Base-by-base conservation (phyloP, 1,140 invertebrate genomes). In the Dysdera silvatica region DNA sequence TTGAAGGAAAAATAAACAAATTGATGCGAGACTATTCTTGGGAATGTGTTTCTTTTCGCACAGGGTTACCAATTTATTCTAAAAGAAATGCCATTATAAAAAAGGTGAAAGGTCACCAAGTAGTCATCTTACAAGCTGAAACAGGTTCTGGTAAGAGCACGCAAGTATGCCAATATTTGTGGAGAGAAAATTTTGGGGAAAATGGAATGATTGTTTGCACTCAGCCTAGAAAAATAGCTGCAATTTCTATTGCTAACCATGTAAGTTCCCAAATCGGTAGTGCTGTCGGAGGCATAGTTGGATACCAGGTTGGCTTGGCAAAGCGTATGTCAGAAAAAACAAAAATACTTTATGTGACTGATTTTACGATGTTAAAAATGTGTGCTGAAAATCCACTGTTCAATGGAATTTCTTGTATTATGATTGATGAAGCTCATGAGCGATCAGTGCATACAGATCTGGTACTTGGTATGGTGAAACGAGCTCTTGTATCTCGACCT, bases 231-330 rank as follows among this genome's bases (percentile, higher is more conserved):
- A 81, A 95, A 71, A 90, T 98, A 73, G 94, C 95, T 37, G 98
- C 95, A 74, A 88, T 97, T 51, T 91, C 93, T 2, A 78, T 98
- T 52, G 85, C 87, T 3, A 95, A 97, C 76, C 79, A 95, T 72
- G 92, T 98, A 7, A 88, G 94, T 0, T 87, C 92, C 71, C 96
- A 99, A 79, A 82, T 83, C n/a, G 88, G 87, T 2, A 83, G 82
- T 33, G 72, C 84, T 24, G 75, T 95, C 0, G 90, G 91, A 2
- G 81, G 85, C n/a, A 80, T 82, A 58, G 91, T 98, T 20, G 96
- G 96, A 3, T 98, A 94, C 79, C 94, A 98, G 80, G 95, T 98
- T 71, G 80, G 95, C 66, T 98, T 98, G 82, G 94, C 98, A 72
- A 93, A 88, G 73, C 90, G 85, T 58, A 89, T 85, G 74, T 91